Evolutionary conservation across 1,140 invertebrate species (phyloP), one percentile per base, ranked within the genome.

Genomic region (Saccostrea echinata): DNA sequence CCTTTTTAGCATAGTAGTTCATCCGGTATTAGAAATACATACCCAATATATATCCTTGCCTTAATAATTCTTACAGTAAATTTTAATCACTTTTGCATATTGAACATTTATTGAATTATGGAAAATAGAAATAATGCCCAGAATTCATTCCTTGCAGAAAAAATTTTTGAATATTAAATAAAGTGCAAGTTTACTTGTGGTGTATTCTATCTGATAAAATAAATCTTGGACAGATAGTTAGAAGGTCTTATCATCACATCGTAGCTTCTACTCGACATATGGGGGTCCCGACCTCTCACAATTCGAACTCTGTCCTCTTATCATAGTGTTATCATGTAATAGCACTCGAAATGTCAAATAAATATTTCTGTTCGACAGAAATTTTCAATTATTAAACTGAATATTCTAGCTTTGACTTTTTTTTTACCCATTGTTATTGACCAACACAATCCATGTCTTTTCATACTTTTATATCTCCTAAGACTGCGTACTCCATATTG

Each of bases 151-250:
- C 43, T 43, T 43, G 43, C 43, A 43, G 9, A 43, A 43, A 43
- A 43, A 43, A 43, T n/a, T n/a, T 43, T 43, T 43, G 1, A 43
- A 43, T 43, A 43, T 43, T 6, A 43, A 43, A 43, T 43, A 43
- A 43, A 43, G 43, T 43, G 43, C 43, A 43, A 43, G 43, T 4
- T 43, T 43, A 43, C 43, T 61, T 61, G 1, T 61, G 13, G n/a
- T 21, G 55, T 61, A 61, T 21, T 21, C 21, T 57, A 61, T 61
- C 55, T 61, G 18, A 21, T 21, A n/a, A n/a, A 61, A 13, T 57
- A 57, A 57, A 61, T 61, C 55, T 61, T 61, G 55, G 55, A 61
- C 55, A 61, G n/a, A n/a, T 61, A 61, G 55, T 61, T 61, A 61
- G 55, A n/a, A n/a, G 55, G 55, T 61, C 55, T 61, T 61, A 61